Conservation (phyloP, 1,140 invertebrate genomes). For the Macrobrachium rosenbergii region DNA sequence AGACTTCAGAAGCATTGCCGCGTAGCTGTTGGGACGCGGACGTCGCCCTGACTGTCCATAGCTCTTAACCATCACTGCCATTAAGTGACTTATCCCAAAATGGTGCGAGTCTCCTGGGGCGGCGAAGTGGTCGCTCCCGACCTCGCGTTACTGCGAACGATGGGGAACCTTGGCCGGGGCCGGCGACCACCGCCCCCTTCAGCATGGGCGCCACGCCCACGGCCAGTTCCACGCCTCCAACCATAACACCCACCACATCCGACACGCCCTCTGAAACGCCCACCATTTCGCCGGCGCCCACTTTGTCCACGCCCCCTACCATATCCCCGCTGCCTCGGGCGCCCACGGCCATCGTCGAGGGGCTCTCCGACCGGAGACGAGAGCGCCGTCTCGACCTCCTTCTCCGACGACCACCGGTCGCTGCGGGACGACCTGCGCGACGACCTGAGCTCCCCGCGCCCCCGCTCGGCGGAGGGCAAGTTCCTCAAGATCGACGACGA, state of each 20-base stretch:
- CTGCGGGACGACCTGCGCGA: slow-evolving; percentile 40
- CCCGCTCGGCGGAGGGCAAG: slow-evolving; percentile 24
- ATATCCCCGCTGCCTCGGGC: slow-evolving; percentile 42
- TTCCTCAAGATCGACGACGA: slow-evolving; percentile 48
- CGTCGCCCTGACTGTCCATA: neutral
- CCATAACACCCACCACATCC: slow-evolving; percentile 56
- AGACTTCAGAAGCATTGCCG: neutral
- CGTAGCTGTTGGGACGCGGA: neutral
- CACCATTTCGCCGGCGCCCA: slow-evolving; percentile 55
- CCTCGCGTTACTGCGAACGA: slow-evolving; percentile 38
- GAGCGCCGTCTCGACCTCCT: slow-evolving; percentile 55
- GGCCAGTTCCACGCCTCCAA: slow-evolving; percentile 10
- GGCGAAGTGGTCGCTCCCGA: slow-evolving; percentile 52
- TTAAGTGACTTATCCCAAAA: neutral
- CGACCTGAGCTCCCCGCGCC: slow-evolving; percentile 44
- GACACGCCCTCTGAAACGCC: slow-evolving; percentile 58
- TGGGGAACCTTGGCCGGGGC: slow-evolving; percentile 41
- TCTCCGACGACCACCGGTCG: slow-evolving; percentile 54
- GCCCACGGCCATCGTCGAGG: slow-evolving; percentile 51
- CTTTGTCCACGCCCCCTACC: slow-evolving; percentile 42
- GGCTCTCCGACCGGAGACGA: slow-evolving; percentile 56
- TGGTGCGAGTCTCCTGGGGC: slow-evolving; percentile 56
- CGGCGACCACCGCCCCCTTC: slow-evolving; percentile 28
- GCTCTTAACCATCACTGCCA: neutral
- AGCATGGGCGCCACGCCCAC: slow-evolving; percentile 26